Percentiles rank a stretch among this genome's conserved stretches.
Evolutionary conservation across 2,797 vertebrate genomes (phyloP).

Genomic region (Megalops cyprinoides): DNA sequence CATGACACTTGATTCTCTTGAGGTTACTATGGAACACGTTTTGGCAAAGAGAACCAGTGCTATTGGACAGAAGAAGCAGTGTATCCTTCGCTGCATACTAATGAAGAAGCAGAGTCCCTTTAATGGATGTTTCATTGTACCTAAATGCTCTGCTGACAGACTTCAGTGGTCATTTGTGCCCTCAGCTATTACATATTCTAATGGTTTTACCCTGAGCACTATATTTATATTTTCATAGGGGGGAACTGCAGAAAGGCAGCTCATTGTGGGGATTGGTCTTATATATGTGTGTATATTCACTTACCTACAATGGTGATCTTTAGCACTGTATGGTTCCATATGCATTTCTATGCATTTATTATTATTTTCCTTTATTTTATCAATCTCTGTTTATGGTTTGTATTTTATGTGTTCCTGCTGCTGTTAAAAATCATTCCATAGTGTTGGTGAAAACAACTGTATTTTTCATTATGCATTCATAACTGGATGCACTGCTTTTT

Average conservation of each 20-base stretch:
- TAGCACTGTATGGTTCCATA: too few species aligned
- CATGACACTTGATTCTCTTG: background rate
- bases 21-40: background rate
- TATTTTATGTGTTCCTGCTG: too few species aligned
- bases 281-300: too few species aligned
- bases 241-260: background rate
- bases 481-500: too few species aligned
- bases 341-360: too few species aligned
- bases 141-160: constrained; percentile 3
- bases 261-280: too few species aligned
- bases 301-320: too few species aligned
- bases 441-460: too few species aligned
- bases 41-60: background rate
- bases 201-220: background rate
- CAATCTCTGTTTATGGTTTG: too few species aligned
- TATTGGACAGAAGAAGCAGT: constrained; percentile 2
- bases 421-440: too few species aligned
- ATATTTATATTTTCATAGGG: constrained; percentile 15
- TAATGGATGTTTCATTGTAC: constrained; percentile 1
- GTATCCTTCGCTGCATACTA: background rate
- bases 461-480: too few species aligned
- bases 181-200: constrained; percentile 10
- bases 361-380: too few species aligned
- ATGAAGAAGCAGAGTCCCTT: background rate
- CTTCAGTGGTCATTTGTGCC: background rate